These are phyloP conservation scores for Cavia porcellus DNA, from an alignment of 2,113 vertebrate species.

Conservation along the genomic window DNA sequence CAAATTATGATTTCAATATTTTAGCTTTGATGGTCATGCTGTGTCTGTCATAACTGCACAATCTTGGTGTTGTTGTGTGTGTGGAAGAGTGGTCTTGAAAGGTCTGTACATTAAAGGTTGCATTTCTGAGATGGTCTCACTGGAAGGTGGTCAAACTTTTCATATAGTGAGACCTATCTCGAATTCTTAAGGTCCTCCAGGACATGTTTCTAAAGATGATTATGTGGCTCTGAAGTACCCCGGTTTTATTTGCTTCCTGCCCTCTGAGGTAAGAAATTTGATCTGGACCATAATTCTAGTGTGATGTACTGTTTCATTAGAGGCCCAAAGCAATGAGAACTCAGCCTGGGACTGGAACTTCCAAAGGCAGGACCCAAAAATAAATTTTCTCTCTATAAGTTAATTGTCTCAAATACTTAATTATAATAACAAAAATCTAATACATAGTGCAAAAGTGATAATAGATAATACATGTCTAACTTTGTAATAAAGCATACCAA, in stretches of 20 bases:
- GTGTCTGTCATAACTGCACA: neutral
- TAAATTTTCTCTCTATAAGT: neutral
- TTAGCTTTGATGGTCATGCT: neutral
- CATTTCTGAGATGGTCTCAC: too few species aligned
- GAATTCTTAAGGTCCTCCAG: too few species aligned
- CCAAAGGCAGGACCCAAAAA: neutral
- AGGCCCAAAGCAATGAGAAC: neutral
- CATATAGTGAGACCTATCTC: neutral
- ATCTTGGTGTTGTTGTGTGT: neutral
- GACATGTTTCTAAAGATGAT: neutral
- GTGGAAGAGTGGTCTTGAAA: neutral
- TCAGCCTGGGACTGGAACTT: neutral
- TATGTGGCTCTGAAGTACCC: too few species aligned
- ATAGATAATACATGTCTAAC: neutral
- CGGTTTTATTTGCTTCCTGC: neutral
- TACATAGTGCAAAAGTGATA: neutral
- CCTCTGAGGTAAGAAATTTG: accelerated
- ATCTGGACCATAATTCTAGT: accelerated
- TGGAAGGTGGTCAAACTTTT: neutral
- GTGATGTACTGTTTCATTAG: neutral
- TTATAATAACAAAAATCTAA: neutral
- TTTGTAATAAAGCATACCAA: neutral
- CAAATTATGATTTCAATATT: neutral
- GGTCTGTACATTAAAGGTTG: too few species aligned
- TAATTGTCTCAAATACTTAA: neutral